Evolutionary conservation across 2,888 invertebrate species (phyloP), one percentile per base, ranked within the genome.

Genomic region (Stramonita haemastoma): DNA sequence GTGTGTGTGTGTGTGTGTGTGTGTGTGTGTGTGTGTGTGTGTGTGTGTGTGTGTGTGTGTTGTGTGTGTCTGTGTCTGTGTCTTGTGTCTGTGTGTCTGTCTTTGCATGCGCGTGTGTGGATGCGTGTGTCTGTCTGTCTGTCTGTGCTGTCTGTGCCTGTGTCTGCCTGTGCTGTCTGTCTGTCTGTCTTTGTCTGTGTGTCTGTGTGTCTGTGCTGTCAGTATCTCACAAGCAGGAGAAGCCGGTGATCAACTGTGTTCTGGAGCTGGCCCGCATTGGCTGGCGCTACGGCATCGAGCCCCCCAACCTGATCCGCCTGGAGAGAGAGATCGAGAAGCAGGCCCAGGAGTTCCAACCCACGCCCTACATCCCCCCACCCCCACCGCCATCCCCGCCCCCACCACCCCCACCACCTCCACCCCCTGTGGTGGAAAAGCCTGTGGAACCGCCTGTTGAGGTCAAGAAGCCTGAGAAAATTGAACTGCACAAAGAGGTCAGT

Each of bases 291-390:
- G 97, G 97, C 83, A 96, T 98, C 92, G 98, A 98, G 95, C 98
- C 98, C 0, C 98, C 98, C 0, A 97, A 97, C 56, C 96, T 98
- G 90, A 98, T 98, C 90, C 97, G 98, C 95, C 96, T 98, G 93
- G 98, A 98, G 96, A 97, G 97, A 94, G 98, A 98, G 96, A 98
- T 98, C 90, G 98, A 98, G n/a, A 96, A 97, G 92, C 98, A 98
- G 95, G 97, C 98, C 95, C 11, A 84, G 22, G 29, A 85, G 8
- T 8, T 85, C 2, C 22, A 56, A 56, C 89, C 84, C 1, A 85
- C 89, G 1, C 88, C 88, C 56, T 89, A 84, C 85, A 46, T 85
- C 13, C 89, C 89, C 11, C 84, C 88, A 36, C 60, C 81, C 4
- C 88, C 88, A 46, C 60, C 81, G 19, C 81, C 81, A 36, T 46